Base-by-base conservation (phyloP, 2,888 invertebrate genomes). In the Polymixis lichenea region DNA sequence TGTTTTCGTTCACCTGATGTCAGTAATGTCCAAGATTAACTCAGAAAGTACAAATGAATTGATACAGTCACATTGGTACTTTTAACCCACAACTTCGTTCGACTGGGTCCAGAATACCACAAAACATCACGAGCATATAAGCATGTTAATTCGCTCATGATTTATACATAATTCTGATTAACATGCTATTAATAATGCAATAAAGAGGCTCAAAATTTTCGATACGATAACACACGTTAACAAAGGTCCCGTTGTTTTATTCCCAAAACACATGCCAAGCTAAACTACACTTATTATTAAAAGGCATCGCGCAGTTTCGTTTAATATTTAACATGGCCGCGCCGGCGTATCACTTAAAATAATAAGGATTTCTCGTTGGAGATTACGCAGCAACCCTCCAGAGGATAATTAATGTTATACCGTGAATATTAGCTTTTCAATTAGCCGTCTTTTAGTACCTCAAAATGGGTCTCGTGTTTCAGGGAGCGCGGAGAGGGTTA, bases 391-490 rank as follows among this genome's bases (percentile, higher is more conserved):
- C 88, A 90, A 91, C 93, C 92, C 95, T 94, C 93, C 80, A 85
- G 93, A 92, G 95, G 92, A 94, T 95, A 95, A 95, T 96, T 95
- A 95, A 95, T 94, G 94, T 94, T 94, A 94, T 94, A 92, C 93
- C 93, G 91, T 92, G 95, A 94, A 95, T 95, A 95, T 96, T 95
- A 96, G 95, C 95, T 95, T 95, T 95, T 94, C 95, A 95, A 96
- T 95, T 96, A 95, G 93, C 91, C 92, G 91, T 93, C 93, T 95
- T 95, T 95, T 95, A 95, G 93, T 94, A 91, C 92, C 93, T 93
- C 91, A 92, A 93, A 94, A 94, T 91, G 93, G 93, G 89, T 93
- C 92, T 94, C 92, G 87, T 90, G 93, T 94, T 93, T 88, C 93
- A 86, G 86, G 82, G 86, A 85, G 87, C 84, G 78, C 75, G 75